Evolutionary conservation across 2,797 vertebrate species (phyloP).

Genomic region (Lepilemur ruficaudatus): DNA sequence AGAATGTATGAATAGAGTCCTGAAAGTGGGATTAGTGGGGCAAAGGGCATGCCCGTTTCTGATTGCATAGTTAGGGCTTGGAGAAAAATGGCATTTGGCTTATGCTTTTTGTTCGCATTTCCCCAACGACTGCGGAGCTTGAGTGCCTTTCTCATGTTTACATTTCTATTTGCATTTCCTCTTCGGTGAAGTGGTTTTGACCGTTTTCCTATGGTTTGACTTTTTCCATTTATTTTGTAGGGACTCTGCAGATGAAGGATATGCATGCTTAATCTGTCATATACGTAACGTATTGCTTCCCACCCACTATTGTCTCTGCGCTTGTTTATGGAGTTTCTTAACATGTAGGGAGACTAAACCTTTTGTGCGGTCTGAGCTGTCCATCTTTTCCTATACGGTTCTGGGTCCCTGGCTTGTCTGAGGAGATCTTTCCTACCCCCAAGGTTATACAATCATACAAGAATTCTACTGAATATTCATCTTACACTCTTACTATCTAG

Average conservation of each 20-base stretch:
- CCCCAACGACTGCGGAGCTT: background rate
- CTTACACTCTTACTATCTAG: background rate
- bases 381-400: background rate
- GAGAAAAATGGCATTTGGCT: background rate
- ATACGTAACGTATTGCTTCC: background rate
- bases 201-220: constrained; percentile 1
- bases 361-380: background rate
- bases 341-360: background rate
- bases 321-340: background rate
- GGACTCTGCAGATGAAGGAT: background rate
- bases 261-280: background rate
- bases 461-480: background rate
- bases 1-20: no score
- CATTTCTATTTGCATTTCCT: background rate
- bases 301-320: background rate
- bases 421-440: background rate
- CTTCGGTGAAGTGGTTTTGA: background rate
- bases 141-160: background rate
- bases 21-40: background rate
- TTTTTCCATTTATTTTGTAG: background rate
- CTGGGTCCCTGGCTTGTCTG: background rate
- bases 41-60: background rate
- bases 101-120: background rate
- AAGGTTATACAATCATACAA: background rate
- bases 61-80: background rate